Evolutionary conservation across 2,888 invertebrate species (phyloP), one percentile per base, ranked within the genome.

Genomic region (Caenorhabditis becei): DNA sequence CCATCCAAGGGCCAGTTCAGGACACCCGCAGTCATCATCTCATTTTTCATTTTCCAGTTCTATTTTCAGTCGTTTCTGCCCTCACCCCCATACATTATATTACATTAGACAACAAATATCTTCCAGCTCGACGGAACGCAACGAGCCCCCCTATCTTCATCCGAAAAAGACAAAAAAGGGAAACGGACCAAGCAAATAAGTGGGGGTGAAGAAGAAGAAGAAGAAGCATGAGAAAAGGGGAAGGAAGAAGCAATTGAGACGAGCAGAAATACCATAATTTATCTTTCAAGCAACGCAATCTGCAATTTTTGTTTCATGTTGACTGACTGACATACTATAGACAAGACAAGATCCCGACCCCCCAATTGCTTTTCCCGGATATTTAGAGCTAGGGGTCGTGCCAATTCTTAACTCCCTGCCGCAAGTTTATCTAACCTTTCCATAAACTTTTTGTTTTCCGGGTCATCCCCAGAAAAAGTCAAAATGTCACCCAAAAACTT

Each of bases 241-340:
- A n/a, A n/a, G 20, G 23, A 49, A 26, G 26, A 56, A 47, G 63
- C 63, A 58, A 63, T 72, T 63, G 54, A 58, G 72, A 58, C 63
- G 20, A 28, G 53, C 71, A 58, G 63, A 63, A 72, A 63, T 63
- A 72, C 72, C 58, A 72, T 72, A 72, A 72, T 72, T 72, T 72
- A 72, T 72, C 72, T 72, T 26, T 72, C 72, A 18, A 18, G 47
- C 47, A 4, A 47, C 4, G 18, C 47, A 47, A 47, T 47, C 47
- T 47, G 47, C 47, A 47, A 47, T 47, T 47, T 47, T 47, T 47
- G 47, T 47, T 47, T 47, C 47, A 47, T 10, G 3, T 18, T 3
- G 18, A n/a, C 10, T 41, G 2, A 16, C 10, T 41, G 41, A n/a
- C n/a, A n/a, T n/a, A n/a, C n/a, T n/a, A n/a, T n/a, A n/a, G n/a